Evolutionary conservation across 1,140 invertebrate genomes (phyloP).

Genomic region (Fopius arisanus): DNA sequence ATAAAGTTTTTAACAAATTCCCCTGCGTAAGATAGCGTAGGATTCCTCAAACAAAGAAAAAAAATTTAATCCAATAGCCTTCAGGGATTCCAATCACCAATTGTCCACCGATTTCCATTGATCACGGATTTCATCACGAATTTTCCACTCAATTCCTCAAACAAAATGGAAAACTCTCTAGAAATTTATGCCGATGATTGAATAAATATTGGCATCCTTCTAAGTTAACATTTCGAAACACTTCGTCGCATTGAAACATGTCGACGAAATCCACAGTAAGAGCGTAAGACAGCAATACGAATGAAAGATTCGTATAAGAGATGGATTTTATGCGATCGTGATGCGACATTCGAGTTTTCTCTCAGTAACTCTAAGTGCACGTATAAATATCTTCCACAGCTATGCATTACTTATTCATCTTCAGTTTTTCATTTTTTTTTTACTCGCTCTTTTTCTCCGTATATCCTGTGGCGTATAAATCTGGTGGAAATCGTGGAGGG

Average conservation of each 20-base stretch:
- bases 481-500: neutral
- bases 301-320: conserved; percentile 26
- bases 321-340: conserved; percentile 26
- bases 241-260: neutral
- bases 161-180: too few species aligned
- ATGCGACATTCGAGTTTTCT: conserved; percentile 22
- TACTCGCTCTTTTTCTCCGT: neutral
- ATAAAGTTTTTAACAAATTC: too few species aligned
- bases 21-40: too few species aligned
- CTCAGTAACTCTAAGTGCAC: neutral
- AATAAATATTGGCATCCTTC: conserved; percentile 2
- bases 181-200: neutral
- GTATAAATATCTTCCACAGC: neutral
- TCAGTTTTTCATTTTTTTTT: neutral
- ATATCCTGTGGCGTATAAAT: neutral
- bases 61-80: too few species aligned
- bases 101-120: too few species aligned
- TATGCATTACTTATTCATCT: conserved; percentile 29
- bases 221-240: neutral
- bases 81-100: too few species aligned
- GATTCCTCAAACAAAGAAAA: too few species aligned
- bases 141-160: too few species aligned
- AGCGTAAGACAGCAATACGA: conserved; percentile 14
- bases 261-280: neutral
- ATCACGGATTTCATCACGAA: too few species aligned